A percentile compares a stretch with the other conserved stretches of the same genome.
These are phyloP conservation scores for Sminthurides bifidus DNA, from an alignment of 1,140 invertebrate genomes.

Conservation along the genomic window DNA sequence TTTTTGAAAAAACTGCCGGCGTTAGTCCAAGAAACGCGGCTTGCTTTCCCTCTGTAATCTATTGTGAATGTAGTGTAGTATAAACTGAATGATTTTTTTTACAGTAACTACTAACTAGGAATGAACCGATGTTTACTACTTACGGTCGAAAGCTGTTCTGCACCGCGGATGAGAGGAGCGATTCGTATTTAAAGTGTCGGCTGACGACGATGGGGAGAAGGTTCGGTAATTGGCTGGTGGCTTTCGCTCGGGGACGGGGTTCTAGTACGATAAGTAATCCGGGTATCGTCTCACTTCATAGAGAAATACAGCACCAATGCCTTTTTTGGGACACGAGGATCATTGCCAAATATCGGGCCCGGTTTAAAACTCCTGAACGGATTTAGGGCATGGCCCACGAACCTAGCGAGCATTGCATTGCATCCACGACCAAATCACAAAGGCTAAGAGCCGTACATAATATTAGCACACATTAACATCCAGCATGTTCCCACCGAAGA, in stretches of 20 bases:
- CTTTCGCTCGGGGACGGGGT: slow-evolving; percentile 5
- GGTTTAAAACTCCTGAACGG: slow-evolving; percentile 12
- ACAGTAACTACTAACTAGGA: no score
- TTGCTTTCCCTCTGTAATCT: no score
- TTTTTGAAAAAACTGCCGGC: no score
- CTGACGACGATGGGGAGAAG: background rate
- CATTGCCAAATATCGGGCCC: slow-evolving; percentile 17
- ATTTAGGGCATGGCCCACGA: slow-evolving; percentile 15
- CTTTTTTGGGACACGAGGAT: slow-evolving; percentile 30
- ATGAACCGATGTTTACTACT: slow-evolving; percentile 43
- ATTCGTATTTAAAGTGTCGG: slow-evolving; percentile 24
- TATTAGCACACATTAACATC: no score
- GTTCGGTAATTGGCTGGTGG: slow-evolving; percentile 1
- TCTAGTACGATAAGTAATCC: slow-evolving; percentile 23
- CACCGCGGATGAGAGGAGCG: slow-evolving; percentile 33
- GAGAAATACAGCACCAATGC: slow-evolving; percentile 23
- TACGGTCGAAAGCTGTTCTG: slow-evolving; percentile 88
- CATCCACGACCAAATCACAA: no score
- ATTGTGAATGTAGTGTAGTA: no score
- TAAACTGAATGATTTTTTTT: no score
- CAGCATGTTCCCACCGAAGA: no score
- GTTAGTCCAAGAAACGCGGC: no score
- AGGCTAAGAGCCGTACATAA: no score
- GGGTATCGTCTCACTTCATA: no score
- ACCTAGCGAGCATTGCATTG: no score